Evolutionary conservation across 2,113 vertebrate species (phyloP).

Genomic region (Nerophis lumbriciformis): DNA sequence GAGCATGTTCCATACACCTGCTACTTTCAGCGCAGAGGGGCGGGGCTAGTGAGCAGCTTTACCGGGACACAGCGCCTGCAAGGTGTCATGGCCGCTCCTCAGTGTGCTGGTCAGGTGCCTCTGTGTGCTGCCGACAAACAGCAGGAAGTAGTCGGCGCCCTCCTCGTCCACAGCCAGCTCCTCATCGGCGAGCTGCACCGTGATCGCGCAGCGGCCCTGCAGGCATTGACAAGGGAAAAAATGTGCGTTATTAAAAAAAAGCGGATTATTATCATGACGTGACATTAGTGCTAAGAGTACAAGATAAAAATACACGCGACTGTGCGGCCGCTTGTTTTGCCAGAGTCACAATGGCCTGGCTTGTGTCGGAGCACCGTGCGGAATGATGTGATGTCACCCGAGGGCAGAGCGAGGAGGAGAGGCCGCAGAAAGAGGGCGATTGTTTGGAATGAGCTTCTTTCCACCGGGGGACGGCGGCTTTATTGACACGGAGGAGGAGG

Average conservation of each 20-base stretch:
- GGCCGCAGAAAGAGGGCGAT: constrained; percentile 39
- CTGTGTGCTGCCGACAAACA: constrained; percentile 86
- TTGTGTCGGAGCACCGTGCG: constrained; percentile 22
- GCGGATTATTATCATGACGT: neutral
- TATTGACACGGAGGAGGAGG: constrained; percentile 30
- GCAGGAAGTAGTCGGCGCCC: constrained; percentile 86
- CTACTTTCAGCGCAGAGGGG: neutral
- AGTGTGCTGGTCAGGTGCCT: constrained; percentile 85
- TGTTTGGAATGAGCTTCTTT: constrained; percentile 50
- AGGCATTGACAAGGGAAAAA: neutral
- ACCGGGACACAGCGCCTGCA: constrained; percentile 92
- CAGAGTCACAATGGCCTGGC: constrained; percentile 17
- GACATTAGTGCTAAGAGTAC: neutral
- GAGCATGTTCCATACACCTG: too few species aligned
- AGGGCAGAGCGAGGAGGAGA: constrained; percentile 41
- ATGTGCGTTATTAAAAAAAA: neutral
- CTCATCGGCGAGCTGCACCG: constrained; percentile 83
- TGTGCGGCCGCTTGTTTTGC: constrained; percentile 9
- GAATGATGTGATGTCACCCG: constrained; percentile 37
- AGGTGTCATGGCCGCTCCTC: constrained; percentile 77
- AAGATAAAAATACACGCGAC: constrained; percentile 7
- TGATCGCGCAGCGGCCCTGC: constrained; percentile 87
- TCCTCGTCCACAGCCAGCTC: constrained; percentile 71
- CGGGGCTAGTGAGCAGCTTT: constrained; percentile 32
- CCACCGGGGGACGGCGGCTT: constrained; percentile 41